Conservation (phyloP, 2,888 invertebrate genomes). For the Lithophane semibrunnea region DNA sequence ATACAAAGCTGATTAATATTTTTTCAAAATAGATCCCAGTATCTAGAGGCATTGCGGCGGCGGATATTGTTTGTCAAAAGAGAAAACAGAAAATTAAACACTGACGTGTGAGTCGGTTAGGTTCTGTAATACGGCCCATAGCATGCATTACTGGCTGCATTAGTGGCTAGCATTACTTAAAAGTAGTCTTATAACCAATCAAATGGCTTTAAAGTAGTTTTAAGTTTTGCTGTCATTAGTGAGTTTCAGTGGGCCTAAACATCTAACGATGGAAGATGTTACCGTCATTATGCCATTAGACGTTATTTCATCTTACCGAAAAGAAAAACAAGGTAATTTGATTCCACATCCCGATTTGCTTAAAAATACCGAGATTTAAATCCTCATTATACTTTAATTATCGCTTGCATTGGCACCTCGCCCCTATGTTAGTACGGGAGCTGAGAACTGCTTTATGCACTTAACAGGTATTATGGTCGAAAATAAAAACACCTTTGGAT, state of each 20-base stretch:
- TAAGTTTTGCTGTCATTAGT: background rate
- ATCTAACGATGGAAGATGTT: background rate
- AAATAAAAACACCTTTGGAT: conserved; percentile 57
- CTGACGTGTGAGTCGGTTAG: background rate
- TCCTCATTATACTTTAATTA: background rate
- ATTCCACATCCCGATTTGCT: background rate
- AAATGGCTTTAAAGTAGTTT: background rate
- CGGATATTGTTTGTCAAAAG: too few relatives aligned
- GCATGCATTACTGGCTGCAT: too few relatives aligned
- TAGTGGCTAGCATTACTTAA: too few relatives aligned
- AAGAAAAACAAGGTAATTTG: background rate
- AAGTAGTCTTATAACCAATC: background rate
- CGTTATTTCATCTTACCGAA: background rate
- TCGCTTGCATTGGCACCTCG: conserved; percentile 40
- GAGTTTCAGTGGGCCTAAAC: background rate
- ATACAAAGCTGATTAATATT: background rate
- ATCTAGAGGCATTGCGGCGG: too few relatives aligned
- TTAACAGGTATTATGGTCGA: conserved; percentile 58
- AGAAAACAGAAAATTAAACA: background rate
- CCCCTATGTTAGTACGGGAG: conserved; percentile 30
- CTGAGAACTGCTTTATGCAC: conserved; percentile 63
- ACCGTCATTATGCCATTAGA: background rate
- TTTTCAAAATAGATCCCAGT: too few relatives aligned
- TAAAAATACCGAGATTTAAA: background rate
- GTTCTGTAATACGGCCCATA: too few relatives aligned